Base-by-base conservation (phyloP, 2,113 vertebrate genomes). In the Pseudorasbora parva region DNA sequence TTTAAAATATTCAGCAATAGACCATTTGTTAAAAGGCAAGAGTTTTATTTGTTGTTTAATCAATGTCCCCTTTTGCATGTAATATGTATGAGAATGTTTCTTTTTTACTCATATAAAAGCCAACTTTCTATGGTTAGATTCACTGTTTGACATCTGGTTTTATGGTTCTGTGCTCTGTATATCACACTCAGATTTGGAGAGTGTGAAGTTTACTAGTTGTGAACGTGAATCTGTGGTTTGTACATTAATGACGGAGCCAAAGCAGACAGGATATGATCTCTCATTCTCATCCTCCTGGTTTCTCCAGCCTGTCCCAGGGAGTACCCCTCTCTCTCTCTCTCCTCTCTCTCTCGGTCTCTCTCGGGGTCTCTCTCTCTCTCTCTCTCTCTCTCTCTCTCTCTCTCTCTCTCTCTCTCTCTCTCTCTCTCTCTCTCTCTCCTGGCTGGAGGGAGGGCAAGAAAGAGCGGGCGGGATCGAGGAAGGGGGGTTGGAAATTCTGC, bases 271-370 rank as follows among this genome's bases (percentile, higher is more conserved):
- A 57, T 60, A 56, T 37, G 47, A 59, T 56, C 69, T 75, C 71
- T 68, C 27, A 10, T 60, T 68, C 57, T 85, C 76, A 37, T 56
- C 64, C 30, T 76, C 69, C 51, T 41, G 12, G 37, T 66, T 72
- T 83, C 82, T 83, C 85, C 78, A 77, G 30, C 68, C 71, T 81
- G 78, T 84, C 86, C 85, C 30, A 15, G 82, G 82, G 85, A 86
- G 76, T 82, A 47, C 41, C 57, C 30, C 37, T 45, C 54, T 17
- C 57, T 62, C 37, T 15, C 33, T 43, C 37, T 60, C 30, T 17
- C n/a, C n/a, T 27, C 14, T 57, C 51, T 56, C 73, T 73, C 41
- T 25, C 68, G n/a, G 33, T 71, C 68, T 71, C 72, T 57, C 74
- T 30, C 30, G 1, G 1, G 1, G 1, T 30, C 33, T 37, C 33